Conservation (phyloP, 2,113 vertebrate species). For the Silurus asotus region DNA sequence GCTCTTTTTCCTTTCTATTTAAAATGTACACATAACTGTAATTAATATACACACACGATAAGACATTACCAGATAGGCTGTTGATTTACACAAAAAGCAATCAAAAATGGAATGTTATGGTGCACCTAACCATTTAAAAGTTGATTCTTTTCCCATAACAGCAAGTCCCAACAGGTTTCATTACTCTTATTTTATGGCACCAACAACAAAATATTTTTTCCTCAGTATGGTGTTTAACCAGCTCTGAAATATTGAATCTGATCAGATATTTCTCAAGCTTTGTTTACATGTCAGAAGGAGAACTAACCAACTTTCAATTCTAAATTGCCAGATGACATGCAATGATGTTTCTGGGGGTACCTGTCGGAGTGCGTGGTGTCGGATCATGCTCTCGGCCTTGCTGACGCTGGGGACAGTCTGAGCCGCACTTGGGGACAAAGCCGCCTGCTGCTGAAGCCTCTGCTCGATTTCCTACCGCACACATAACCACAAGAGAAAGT, state of each 20-base stretch:
- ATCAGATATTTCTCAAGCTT: neutral
- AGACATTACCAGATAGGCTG: neutral
- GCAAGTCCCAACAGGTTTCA: neutral
- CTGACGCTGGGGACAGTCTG: slow-evolving; percentile 81
- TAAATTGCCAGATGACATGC: neutral
- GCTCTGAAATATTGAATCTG: neutral
- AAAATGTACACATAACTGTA: neutral
- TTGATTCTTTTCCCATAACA: neutral
- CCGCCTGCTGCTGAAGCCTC: slow-evolving; percentile 90
- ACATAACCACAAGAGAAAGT: neutral
- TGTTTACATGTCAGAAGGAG: neutral
- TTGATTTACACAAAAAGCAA: neutral
- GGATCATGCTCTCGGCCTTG: slow-evolving; percentile 89
- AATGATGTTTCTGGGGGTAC: slow-evolving; percentile 60
- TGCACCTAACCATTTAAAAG: neutral
- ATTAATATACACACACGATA: neutral
- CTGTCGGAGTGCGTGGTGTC: slow-evolving; percentile 93
- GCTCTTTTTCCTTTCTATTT: neutral
- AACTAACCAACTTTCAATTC: too few species aligned
- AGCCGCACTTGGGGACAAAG: slow-evolving; percentile 84
- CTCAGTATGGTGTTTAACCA: neutral
- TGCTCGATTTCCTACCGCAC: slow-evolving; percentile 90
- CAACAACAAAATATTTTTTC: neutral
- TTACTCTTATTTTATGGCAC: neutral
- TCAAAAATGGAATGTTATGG: neutral